Base-by-base conservation (phyloP, 2,797 vertebrate species). In the Enteromius fasciolatus region DNA sequence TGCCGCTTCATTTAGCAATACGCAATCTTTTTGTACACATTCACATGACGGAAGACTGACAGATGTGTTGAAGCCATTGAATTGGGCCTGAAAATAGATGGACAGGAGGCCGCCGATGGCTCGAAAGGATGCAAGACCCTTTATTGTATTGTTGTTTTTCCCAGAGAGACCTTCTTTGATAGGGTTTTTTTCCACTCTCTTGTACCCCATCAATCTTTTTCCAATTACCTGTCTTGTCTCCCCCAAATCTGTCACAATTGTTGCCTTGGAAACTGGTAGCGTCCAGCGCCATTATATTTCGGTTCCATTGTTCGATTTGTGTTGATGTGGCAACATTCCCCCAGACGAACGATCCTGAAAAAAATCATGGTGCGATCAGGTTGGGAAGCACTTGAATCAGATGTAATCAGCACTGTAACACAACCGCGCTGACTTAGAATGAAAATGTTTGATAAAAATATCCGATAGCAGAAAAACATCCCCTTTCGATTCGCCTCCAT, bases 221-320 rank as follows among this genome's bases (percentile, higher is more conserved):
- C 93, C 93, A 95, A 95, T 95, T 95, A 94, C 94, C 93, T 94
- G 91, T 94, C 93, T 93, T 93, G 92, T 94, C 92, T 94, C 91
- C 90, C 90, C 88, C 90, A 94, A 93, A 95, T 95, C 92, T 91
- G 94, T 94, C 94, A 94, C 94, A 94, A 94, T 94, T 91, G 94
- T 95, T 94, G 91, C 93, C 93, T 93, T 94, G 92, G 95, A 90
- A 94, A 95, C 94, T 76, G 90, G 89, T 92, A 90, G 91, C 92
- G 92, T 94, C 92, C 92, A 92, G 89, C 89, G 90, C 89, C 91
- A 89, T 90, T 90, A 92, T 91, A 88, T 92, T 90, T 90, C 82
- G 87, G 90, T 87, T 33, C 90, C 91, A 93, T 94, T 94, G 93
- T 94, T 93, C 90, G 87, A 92, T 91, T 84, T 83, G 91, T 93